phyloP scores from a whole-genome alignment of 1,140 invertebrate species.

The Adelges cooleyi region DNA sequence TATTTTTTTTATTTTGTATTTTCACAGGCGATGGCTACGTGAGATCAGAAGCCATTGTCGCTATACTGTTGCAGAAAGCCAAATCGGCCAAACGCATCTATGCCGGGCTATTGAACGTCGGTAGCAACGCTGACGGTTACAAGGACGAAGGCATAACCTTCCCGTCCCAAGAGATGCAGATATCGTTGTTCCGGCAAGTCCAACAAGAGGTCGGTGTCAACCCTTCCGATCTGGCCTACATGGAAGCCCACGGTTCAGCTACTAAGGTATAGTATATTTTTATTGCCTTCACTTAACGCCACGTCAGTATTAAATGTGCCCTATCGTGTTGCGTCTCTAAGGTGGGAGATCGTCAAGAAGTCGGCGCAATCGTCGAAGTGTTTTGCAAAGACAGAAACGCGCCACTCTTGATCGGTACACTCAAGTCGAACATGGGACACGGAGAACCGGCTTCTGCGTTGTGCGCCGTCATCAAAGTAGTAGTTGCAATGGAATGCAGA shows the following conservation, averaged over 20 bases:
- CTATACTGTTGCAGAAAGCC: constrained; percentile 46
- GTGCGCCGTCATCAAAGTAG: constrained; percentile 45
- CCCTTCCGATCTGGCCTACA: constrained; percentile 40
- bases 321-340: background rate
- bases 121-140: constrained; percentile 49
- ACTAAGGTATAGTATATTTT: constrained; percentile 38
- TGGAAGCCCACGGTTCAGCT: constrained; percentile 36
- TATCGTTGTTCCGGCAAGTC: constrained; percentile 11
- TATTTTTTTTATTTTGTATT: background rate
- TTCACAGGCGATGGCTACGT: constrained; percentile 50
- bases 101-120: constrained; percentile 45
- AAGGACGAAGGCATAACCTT: constrained; percentile 38
- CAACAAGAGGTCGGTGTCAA: constrained; percentile 40
- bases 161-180: constrained; percentile 19
- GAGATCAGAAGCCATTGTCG: constrained; percentile 48
- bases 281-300: background rate
- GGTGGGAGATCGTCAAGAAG: constrained; percentile 36
- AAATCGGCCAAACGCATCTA: constrained; percentile 46
- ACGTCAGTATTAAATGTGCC: background rate
- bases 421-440: constrained; percentile 65
- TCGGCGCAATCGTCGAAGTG: constrained; percentile 36
- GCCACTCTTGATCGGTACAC: constrained; percentile 55
- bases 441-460: constrained; percentile 54
- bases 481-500: constrained; percentile 30
- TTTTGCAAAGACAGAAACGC: constrained; percentile 39